Conservation (phyloP, 2,113 vertebrate genomes). For the Peromyscus polionotus region DNA sequence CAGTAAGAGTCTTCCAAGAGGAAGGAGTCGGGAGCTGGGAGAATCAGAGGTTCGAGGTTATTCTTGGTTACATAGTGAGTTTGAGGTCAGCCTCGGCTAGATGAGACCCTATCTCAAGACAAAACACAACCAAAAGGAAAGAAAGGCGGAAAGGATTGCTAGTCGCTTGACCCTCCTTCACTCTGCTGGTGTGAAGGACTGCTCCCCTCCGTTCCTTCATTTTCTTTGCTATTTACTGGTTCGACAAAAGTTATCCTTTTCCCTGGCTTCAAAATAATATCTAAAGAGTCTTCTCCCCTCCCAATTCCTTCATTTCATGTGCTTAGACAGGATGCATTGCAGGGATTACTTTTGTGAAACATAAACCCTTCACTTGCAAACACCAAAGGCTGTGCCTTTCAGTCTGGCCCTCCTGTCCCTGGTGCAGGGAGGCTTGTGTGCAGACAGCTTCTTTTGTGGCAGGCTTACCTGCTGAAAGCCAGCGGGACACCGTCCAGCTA, state of each 20-base stretch:
- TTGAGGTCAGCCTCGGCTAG: neutral
- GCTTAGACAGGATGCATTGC: neutral
- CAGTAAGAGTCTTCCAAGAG: neutral
- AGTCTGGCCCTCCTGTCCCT: neutral
- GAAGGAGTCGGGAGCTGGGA: neutral
- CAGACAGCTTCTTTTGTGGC: fast-evolving
- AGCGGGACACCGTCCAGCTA: fast-evolving
- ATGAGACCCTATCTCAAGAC: neutral
- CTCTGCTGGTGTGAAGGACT: neutral
- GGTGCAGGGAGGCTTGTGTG: neutral
- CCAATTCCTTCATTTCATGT: neutral
- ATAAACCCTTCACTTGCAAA: neutral
- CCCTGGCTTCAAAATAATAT: neutral
- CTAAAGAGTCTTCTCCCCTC: neutral
- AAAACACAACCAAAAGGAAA: neutral
- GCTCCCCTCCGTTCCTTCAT: neutral
- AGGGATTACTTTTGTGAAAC: neutral
- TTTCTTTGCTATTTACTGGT: neutral
- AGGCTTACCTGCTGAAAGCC: neutral
- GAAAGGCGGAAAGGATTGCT: neutral
- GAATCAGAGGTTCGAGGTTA: neutral
- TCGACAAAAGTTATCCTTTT: neutral
- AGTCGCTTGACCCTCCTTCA: neutral
- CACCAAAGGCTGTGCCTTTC: neutral
- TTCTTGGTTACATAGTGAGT: neutral